These are phyloP conservation scores for Drosophila ustulata DNA, from an alignment of 2,888 invertebrate species.

Conservation along the genomic window DNA sequence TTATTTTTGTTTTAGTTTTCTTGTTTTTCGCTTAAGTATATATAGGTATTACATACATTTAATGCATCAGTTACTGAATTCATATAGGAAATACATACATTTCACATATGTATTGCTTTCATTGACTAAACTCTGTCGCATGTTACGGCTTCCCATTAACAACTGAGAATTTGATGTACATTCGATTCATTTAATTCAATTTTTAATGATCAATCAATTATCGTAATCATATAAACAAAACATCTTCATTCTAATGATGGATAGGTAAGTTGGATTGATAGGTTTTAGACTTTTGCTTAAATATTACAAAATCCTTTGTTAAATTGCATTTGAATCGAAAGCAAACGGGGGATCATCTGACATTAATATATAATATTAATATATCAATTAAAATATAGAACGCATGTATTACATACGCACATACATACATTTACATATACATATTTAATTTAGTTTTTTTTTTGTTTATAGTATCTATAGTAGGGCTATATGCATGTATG, in stretches of 20 bases:
- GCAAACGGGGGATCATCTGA: slow-evolving; percentile 54
- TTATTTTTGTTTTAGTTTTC: background rate
- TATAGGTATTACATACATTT: slow-evolving; percentile 50
- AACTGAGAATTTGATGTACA: slow-evolving; percentile 49
- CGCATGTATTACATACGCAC: slow-evolving; percentile 65
- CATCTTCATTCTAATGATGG: slow-evolving; percentile 15
- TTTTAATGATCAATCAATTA: slow-evolving; percentile 40
- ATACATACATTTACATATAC: slow-evolving; percentile 26
- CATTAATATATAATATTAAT: slow-evolving; percentile 77
- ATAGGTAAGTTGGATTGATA: slow-evolving; percentile 41
- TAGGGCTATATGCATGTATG: slow-evolving; percentile 24
- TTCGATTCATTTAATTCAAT: slow-evolving; percentile 15
- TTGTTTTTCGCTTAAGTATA: slow-evolving; percentile 46
- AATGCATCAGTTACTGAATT: slow-evolving; percentile 36
- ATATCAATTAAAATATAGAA: slow-evolving; percentile 57
- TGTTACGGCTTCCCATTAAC: slow-evolving; percentile 32
- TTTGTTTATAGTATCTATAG: slow-evolving; percentile 34
- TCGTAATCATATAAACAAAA: slow-evolving; percentile 18
- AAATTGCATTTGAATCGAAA: slow-evolving; percentile 42
- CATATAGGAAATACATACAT: slow-evolving; percentile 42
- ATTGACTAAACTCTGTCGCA: slow-evolving; percentile 37
- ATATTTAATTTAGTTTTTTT: slow-evolving; percentile 10
- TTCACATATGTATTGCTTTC: slow-evolving; percentile 43
- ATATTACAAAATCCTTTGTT: slow-evolving; percentile 36
- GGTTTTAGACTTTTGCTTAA: slow-evolving; percentile 62